Conservation (phyloP, 2,113 vertebrate species). For the Mastomys natalensis region DNA sequence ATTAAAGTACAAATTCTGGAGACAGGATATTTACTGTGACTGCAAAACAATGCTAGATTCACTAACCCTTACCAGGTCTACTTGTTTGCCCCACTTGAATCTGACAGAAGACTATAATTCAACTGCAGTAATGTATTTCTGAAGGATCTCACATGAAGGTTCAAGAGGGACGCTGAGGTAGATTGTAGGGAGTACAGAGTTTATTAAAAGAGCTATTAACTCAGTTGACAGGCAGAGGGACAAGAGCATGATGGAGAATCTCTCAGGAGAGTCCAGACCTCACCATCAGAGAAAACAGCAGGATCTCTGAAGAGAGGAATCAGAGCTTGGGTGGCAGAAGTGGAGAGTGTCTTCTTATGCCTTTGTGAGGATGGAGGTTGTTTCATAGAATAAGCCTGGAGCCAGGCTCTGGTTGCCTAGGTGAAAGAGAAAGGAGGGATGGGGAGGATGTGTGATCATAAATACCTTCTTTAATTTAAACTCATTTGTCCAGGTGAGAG, state of each 20-base stretch:
- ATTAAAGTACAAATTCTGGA: neutral
- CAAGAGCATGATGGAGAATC: neutral
- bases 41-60: neutral
- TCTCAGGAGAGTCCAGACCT: neutral
- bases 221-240: neutral
- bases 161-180: neutral
- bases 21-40: neutral
- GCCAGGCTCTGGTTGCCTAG: neutral
- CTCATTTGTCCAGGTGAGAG: neutral
- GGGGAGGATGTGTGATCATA: neutral
- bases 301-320: neutral
- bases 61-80: neutral
- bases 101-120: neutral
- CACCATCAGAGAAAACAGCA: too few species aligned
- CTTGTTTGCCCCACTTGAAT: slow-evolving; percentile 4
- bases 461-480: neutral
- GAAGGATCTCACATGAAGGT: too few species aligned
- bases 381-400: neutral
- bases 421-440: too few species aligned
- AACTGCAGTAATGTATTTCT: neutral
- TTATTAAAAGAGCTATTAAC: neutral
- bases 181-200: neutral
- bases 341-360: neutral
- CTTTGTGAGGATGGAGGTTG: too few species aligned
- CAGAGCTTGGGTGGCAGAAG: neutral